phyloP scores from a whole-genome alignment of 2,797 vertebrate species.

The Rhinophrynus dorsalis region DNA sequence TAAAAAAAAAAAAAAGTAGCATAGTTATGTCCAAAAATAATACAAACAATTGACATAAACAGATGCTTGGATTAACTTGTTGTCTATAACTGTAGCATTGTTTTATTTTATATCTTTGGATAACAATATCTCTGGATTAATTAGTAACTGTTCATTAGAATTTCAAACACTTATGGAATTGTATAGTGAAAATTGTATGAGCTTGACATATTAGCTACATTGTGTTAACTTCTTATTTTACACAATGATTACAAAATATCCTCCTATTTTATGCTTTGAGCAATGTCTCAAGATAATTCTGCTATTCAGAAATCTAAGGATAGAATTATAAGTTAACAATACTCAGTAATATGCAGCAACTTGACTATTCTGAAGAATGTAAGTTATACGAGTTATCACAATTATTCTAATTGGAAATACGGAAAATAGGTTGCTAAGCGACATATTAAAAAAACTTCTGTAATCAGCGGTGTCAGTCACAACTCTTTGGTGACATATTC shows the following conservation, averaged over 20 bases:
- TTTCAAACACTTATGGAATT: neutral
- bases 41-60: neutral
- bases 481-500: neutral
- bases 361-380: neutral
- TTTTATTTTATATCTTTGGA: too few relatives aligned
- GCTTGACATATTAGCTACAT: neutral
- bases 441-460: neutral
- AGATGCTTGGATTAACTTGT: neutral
- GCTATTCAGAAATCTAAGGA: neutral
- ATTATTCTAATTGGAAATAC: neutral
- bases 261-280: neutral
- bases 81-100: too few relatives aligned
- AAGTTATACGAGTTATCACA: neutral
- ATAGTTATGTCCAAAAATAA: constrained; percentile 2
- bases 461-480: constrained; percentile 2
- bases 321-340: neutral
- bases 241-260: too few relatives aligned
- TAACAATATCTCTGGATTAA: too few relatives aligned
- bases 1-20: neutral
- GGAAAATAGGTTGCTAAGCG: constrained; percentile 17
- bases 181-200: neutral
- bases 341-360: constrained; percentile 2
- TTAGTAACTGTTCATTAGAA: too few relatives aligned
- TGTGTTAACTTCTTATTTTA: too few relatives aligned
- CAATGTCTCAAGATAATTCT: neutral